phyloP scores from a whole-genome alignment of 2,113 vertebrate species.

The Origma solitaria region DNA sequence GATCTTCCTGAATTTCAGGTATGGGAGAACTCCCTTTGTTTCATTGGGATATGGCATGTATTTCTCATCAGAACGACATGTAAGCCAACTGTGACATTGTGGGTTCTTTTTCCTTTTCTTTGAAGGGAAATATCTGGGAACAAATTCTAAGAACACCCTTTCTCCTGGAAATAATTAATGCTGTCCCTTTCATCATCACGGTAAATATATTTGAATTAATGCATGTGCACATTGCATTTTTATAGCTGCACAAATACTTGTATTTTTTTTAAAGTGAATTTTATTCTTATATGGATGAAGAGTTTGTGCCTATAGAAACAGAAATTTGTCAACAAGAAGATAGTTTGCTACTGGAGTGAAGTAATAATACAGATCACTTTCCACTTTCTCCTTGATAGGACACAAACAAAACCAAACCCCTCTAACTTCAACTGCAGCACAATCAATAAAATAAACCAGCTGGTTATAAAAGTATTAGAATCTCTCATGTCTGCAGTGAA shows the following conservation, averaged over 20 bases:
- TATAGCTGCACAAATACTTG: background rate
- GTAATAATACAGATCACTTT: background rate
- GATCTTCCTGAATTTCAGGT: background rate
- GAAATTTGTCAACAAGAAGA: background rate
- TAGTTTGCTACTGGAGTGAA: background rate
- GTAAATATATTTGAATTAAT: constrained; percentile 63
- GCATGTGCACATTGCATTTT: background rate
- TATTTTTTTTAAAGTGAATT: background rate
- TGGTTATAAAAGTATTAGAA: background rate
- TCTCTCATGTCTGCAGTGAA: background rate
- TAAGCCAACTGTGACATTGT: background rate
- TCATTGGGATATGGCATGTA: background rate
- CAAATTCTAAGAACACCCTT: constrained; percentile 83
- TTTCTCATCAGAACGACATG: background rate
- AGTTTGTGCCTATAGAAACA: background rate
- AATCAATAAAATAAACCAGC: background rate
- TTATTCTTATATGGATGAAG: background rate
- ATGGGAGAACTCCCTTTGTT: background rate
- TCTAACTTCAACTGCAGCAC: background rate
- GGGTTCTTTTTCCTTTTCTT: background rate
- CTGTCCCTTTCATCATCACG: constrained; percentile 84
- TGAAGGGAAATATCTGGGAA: constrained; percentile 86
- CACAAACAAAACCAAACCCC: background rate
- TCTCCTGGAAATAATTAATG: constrained; percentile 84
- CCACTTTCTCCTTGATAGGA: background rate